These are phyloP conservation scores for Solenopsis fugax DNA, from an alignment of 1,140 invertebrate genomes.

Conservation along the genomic window DNA sequence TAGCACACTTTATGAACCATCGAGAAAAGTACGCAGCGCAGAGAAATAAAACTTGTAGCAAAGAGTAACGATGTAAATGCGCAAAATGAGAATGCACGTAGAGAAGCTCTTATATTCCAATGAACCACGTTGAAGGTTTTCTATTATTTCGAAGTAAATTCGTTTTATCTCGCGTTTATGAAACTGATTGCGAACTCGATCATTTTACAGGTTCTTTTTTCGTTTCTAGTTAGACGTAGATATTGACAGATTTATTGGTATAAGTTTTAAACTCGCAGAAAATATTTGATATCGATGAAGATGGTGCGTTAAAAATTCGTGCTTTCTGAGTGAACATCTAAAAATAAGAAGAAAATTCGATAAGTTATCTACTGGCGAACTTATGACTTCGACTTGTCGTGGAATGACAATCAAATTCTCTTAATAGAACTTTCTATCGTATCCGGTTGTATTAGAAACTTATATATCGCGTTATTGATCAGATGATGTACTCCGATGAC, in stretches of 20 bases:
- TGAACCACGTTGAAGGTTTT: neutral
- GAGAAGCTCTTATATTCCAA: slow-evolving; percentile 27
- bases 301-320: neutral
- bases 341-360: neutral
- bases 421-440: slow-evolving; percentile 6
- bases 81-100: slow-evolving; percentile 9
- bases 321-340: neutral
- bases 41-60: slow-evolving; percentile 21
- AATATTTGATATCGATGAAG: neutral
- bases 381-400: slow-evolving; percentile 5
- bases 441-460: neutral
- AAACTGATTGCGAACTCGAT: slow-evolving; percentile 28
- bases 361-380: slow-evolving; percentile 11
- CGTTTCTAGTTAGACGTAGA: neutral
- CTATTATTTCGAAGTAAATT: slow-evolving; percentile 47
- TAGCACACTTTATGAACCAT: neutral
- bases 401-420: slow-evolving; percentile 22
- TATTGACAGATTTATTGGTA: slow-evolving; percentile 14
- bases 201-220: neutral
- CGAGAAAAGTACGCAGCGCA: neutral
- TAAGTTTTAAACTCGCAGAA: neutral
- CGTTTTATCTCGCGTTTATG: neutral
- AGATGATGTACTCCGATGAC: neutral
- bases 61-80: slow-evolving; percentile 21
- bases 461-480: neutral